Conservation (phyloP, 2,797 vertebrate species). For the Brotula barbata region DNA sequence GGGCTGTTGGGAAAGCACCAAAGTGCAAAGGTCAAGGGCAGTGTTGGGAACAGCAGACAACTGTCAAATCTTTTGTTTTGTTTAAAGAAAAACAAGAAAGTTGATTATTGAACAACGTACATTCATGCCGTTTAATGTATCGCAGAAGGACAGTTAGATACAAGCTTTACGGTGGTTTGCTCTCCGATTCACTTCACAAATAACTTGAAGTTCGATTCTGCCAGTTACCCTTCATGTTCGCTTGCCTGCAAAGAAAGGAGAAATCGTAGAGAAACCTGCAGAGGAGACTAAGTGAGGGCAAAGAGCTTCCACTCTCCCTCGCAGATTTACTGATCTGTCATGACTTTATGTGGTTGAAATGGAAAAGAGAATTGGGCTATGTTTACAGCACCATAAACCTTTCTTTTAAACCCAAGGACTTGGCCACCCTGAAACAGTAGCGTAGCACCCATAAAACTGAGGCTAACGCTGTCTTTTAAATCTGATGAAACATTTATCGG, state of each 20-base stretch:
- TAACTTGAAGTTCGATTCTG: slow-evolving; percentile 10
- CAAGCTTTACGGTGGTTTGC: slow-evolving; percentile 3
- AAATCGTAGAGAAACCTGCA: slow-evolving; percentile 35
- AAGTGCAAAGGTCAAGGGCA: too few species aligned
- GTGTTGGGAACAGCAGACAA: too few species aligned
- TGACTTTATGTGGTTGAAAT: slow-evolving; percentile 81
- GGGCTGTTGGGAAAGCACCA: too few species aligned
- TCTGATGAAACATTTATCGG: slow-evolving; percentile 81
- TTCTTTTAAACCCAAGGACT: slow-evolving; percentile 83
- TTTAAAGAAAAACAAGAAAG: neutral
- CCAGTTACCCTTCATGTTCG: slow-evolving; percentile 49
- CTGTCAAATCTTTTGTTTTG: too few species aligned
- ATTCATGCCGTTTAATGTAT: neutral
- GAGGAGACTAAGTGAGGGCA: slow-evolving; percentile 46
- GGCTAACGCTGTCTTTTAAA: slow-evolving; percentile 76
- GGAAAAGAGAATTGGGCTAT: slow-evolving; percentile 81
- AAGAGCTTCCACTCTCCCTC: slow-evolving; percentile 59
- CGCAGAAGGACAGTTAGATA: neutral
- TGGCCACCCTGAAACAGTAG: slow-evolving; percentile 76
- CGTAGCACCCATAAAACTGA: slow-evolving; percentile 67
- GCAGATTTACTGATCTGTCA: slow-evolving; percentile 81
- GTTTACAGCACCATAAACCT: slow-evolving; percentile 84
- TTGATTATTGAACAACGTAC: neutral
- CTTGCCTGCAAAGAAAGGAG: slow-evolving; percentile 30
- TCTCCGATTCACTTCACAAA: slow-evolving; percentile 18